A percentile compares a stretch with the other conserved stretches of the same genome.
phyloP scores from a whole-genome alignment of 1,140 invertebrate genomes.

The Oreohelix idahoensis region DNA sequence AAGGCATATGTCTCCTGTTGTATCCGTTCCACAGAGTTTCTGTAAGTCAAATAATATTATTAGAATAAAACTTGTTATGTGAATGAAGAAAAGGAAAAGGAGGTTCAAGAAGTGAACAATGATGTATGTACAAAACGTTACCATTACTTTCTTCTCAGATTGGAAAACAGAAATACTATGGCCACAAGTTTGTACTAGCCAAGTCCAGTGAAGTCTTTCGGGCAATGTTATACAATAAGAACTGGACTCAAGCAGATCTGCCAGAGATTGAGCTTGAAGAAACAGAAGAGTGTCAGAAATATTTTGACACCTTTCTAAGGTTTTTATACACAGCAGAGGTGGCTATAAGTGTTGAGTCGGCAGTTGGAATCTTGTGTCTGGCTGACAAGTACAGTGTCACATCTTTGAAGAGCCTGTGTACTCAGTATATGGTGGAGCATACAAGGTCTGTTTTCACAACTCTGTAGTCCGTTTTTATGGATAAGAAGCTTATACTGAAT shows the following conservation, averaged over 20 bases:
- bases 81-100: too few species aligned
- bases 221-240: slow-evolving; percentile 70
- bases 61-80: too few species aligned
- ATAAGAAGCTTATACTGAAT: too few species aligned
- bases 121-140: background rate
- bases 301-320: slow-evolving; percentile 70
- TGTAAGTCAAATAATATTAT: too few species aligned
- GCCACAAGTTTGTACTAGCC: slow-evolving; percentile 72
- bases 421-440: slow-evolving; percentile 70
- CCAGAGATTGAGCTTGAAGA: slow-evolving; percentile 68
- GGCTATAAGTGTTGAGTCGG: slow-evolving; percentile 60
- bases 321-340: slow-evolving; percentile 72
- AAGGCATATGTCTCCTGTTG: too few species aligned
- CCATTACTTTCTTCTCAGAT: slow-evolving; percentile 40
- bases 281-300: slow-evolving; percentile 66
- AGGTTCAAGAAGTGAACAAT: too few species aligned
- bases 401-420: slow-evolving; percentile 70
- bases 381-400: slow-evolving; percentile 73
- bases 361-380: slow-evolving; percentile 71
- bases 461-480: slow-evolving; percentile 53
- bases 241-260: slow-evolving; percentile 58
- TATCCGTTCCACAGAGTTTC: too few species aligned
- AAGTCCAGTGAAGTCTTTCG: slow-evolving; percentile 72
- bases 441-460: slow-evolving; percentile 49
- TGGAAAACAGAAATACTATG: slow-evolving; percentile 60